Percentiles rank a stretch among this genome's conserved stretches.
Evolutionary conservation across 1,140 invertebrate species (phyloP).

Genomic region (Sarcophaga bullata): DNA sequence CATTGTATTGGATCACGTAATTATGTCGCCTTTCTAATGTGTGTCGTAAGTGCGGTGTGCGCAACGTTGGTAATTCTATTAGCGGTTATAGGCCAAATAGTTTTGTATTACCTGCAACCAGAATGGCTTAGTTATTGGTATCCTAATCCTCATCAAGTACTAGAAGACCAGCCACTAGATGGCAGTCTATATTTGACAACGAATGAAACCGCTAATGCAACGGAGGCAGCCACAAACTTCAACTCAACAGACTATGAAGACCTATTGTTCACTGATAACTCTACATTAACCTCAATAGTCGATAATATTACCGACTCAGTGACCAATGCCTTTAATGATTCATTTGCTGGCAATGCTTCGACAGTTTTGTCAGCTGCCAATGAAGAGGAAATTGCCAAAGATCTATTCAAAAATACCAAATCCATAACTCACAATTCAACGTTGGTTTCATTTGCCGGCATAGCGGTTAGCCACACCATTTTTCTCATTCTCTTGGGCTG

Average conservation of each 20-base stretch:
- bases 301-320: constrained; percentile 47
- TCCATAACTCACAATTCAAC: constrained; percentile 42
- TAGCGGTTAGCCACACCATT: constrained; percentile 67
- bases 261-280: neutral
- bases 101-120: constrained; percentile 71
- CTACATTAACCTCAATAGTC: neutral
- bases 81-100: constrained; percentile 76
- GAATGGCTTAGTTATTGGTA: constrained; percentile 67
- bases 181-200: neutral
- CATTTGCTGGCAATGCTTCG: neutral
- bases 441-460: constrained; percentile 51
- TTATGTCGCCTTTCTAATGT: constrained; percentile 87
- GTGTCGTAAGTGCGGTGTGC: constrained; percentile 84
- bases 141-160: neutral
- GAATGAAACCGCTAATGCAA: neutral
- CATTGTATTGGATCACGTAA: constrained; percentile 94
- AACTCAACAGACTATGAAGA: neutral
- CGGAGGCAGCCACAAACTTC: neutral
- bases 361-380: neutral
- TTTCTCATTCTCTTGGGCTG: constrained; percentile 75
- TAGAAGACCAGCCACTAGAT: neutral
- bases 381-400: neutral
- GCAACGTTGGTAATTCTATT: constrained; percentile 77
- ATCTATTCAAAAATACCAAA: neutral
- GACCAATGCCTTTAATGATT: constrained; percentile 35